Percentiles rank a stretch among this genome's conserved stretches.
Conservation (phyloP, 2,113 vertebrate genomes). For the Macquaria ambigua region DNA sequence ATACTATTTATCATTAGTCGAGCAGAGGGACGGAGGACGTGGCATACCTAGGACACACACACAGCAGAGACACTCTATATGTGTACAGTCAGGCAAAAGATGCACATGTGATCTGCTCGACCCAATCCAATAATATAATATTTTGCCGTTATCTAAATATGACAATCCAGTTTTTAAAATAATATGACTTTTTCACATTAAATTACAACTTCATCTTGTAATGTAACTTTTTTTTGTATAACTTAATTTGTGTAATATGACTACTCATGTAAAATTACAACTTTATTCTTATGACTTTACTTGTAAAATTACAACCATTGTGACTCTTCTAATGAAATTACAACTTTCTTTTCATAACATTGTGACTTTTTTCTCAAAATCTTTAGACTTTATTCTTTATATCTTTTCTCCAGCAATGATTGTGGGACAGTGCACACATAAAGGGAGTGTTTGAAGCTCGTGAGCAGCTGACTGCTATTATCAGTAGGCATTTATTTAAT, state of each 20-base stretch:
- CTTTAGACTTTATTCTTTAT: neutral
- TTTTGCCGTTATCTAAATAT: neutral
- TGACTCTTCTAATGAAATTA: too few relatives aligned
- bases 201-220: neutral
- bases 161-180: neutral
- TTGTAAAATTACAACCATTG: neutral
- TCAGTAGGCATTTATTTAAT: conserved; percentile 15
- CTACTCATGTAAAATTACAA: neutral
- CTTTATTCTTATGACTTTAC: neutral
- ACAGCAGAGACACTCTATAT: too few relatives aligned
- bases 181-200: neutral
- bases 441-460: conserved; percentile 13
- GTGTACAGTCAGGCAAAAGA: neutral
- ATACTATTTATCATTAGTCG: too few relatives aligned
- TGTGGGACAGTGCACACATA: neutral
- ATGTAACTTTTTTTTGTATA: neutral
- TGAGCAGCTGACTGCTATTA: neutral
- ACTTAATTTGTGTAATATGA: too few relatives aligned
- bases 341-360: neutral
- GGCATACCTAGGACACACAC: neutral
- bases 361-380: neutral
- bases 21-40: too few relatives aligned
- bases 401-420: neutral
- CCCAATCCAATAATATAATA: too few relatives aligned
- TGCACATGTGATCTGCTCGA: neutral